Conservation (phyloP, 1,140 invertebrate genomes). For the Oscheius sp. region DNA sequence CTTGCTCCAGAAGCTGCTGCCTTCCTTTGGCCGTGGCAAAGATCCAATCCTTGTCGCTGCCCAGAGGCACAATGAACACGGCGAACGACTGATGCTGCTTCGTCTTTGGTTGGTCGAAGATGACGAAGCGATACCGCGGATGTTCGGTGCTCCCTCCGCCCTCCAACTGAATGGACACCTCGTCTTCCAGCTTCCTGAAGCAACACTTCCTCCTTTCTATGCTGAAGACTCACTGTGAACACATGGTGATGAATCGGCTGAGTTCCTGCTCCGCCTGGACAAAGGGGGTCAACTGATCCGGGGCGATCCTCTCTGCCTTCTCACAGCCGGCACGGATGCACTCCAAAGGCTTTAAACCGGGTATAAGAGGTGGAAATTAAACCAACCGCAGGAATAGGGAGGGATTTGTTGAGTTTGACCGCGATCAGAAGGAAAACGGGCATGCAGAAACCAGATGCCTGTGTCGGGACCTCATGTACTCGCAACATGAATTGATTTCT, state of each 20-base stretch:
- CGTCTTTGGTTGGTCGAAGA: constrained; percentile 41
- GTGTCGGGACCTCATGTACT: constrained; percentile 45
- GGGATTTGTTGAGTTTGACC: constrained; percentile 46
- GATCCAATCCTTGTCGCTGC: constrained; percentile 52
- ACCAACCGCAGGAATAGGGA: constrained; percentile 36
- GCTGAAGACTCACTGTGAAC: constrained; percentile 14
- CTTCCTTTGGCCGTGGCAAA: constrained; percentile 52
- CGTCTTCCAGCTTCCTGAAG: constrained; percentile 43
- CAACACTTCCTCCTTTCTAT: neutral
- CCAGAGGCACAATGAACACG: constrained; percentile 51
- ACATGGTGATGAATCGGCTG: constrained; percentile 45
- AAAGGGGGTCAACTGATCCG: constrained; percentile 23
- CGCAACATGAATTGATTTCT: constrained; percentile 43
- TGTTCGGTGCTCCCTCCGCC: constrained; percentile 16
- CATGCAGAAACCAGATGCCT: constrained; percentile 51
- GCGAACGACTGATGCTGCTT: constrained; percentile 43
- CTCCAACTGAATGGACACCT: constrained; percentile 40
- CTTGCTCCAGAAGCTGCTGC: constrained; percentile 41
- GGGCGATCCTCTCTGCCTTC: constrained; percentile 26
- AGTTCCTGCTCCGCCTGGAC: constrained; percentile 45
- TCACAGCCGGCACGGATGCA: neutral
- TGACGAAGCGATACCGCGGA: constrained; percentile 45
- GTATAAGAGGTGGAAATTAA: neutral
- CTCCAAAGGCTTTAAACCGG: neutral
- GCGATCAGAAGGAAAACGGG: constrained; percentile 52